phyloP scores from a whole-genome alignment of 2,113 vertebrate genomes.

The Patagioenas fasciata region DNA sequence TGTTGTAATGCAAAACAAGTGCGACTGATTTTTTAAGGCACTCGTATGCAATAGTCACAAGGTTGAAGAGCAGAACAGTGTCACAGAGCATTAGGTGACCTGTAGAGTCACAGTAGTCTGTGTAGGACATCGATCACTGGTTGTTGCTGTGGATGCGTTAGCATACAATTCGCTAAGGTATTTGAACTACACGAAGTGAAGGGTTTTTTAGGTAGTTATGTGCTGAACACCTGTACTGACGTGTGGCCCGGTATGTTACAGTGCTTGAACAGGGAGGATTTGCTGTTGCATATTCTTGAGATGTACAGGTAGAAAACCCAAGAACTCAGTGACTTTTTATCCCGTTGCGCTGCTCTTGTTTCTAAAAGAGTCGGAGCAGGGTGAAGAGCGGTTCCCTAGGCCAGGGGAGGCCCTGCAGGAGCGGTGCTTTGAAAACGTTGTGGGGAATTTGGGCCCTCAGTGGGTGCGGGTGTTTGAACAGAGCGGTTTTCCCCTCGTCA shows the following conservation, averaged over 20 bases:
- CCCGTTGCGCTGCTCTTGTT: not conserved
- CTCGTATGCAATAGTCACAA: not conserved
- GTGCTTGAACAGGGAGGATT: not conserved
- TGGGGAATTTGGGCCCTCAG: not conserved
- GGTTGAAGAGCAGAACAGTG: not conserved
- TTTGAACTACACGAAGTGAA: not conserved
- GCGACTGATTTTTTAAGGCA: not conserved
- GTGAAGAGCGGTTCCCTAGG: rapidly evolving
- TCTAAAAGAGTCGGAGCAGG: not conserved
- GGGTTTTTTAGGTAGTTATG: not conserved
- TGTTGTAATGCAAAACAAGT: not conserved
- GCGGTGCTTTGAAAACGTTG: not conserved
- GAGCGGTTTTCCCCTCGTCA: not conserved
- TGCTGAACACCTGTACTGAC: not conserved
- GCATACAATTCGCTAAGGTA: not conserved
- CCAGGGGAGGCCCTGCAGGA: rapidly evolving
- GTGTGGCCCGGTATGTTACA: not conserved
- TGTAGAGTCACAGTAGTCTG: not conserved
- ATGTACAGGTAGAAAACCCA: not conserved
- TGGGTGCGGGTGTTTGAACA: not conserved
- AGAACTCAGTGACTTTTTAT: not conserved
- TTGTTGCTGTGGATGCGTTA: not conserved
- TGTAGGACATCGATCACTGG: not conserved
- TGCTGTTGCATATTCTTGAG: not conserved
- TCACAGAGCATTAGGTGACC: not conserved